Conservation (phyloP, 2,888 invertebrate species). For the Eristalinus aeneus region DNA sequence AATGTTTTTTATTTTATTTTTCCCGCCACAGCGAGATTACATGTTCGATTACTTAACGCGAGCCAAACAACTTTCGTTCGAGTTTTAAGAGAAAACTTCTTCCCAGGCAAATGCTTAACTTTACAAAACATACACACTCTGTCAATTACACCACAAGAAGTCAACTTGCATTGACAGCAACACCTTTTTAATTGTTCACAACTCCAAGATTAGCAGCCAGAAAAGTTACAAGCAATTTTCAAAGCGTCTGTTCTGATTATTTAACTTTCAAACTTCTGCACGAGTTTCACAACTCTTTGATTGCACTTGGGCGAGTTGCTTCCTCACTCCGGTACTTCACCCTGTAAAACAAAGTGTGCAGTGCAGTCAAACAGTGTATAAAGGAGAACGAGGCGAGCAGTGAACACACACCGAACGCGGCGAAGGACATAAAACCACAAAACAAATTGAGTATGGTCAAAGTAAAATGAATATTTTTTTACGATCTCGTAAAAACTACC, state of each 20-base stretch:
- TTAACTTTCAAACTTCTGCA: slow-evolving; percentile 31
- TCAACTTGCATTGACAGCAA: slow-evolving; percentile 48
- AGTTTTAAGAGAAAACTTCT: neutral
- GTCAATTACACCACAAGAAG: slow-evolving; percentile 23
- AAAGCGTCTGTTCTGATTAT: slow-evolving; percentile 52
- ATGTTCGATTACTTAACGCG: neutral
- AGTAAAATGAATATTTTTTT: slow-evolving; percentile 51
- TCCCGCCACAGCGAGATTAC: neutral
- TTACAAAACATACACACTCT: slow-evolving; percentile 6
- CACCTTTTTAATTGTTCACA: slow-evolving; percentile 65
- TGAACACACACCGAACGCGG: neutral
- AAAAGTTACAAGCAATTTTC: slow-evolving; percentile 51
- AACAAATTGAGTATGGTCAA: slow-evolving; percentile 58
- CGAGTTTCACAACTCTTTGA: slow-evolving; percentile 17
- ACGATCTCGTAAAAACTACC: slow-evolving; percentile 65
- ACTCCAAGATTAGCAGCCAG: slow-evolving; percentile 33
- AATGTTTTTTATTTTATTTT: neutral
- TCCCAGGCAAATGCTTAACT: neutral
- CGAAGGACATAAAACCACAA: slow-evolving; percentile 25
- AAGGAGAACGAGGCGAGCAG: slow-evolving; percentile 10
- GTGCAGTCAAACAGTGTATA: slow-evolving; percentile 42
- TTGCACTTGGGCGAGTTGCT: slow-evolving; percentile 33
- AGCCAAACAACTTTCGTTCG: neutral
- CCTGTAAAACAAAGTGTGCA: slow-evolving; percentile 9
- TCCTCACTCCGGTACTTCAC: slow-evolving; percentile 4